Conservation (phyloP, 2,797 vertebrate species). For the Alfaro cultratus region DNA sequence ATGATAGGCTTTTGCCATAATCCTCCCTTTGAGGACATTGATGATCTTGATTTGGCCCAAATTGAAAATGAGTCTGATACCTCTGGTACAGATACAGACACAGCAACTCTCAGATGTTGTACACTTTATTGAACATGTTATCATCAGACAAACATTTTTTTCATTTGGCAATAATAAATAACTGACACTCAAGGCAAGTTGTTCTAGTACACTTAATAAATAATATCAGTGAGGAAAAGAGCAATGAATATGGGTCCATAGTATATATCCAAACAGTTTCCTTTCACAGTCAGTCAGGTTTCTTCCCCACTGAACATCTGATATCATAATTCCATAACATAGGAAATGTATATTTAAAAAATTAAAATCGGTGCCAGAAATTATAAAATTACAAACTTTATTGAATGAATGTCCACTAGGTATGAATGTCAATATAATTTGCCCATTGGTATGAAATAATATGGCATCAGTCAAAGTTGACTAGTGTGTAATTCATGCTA, state of each 20-base stretch:
- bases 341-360: background rate
- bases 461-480: slow-evolving; percentile 16
- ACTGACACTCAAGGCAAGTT: slow-evolving; percentile 32
- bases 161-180: slow-evolving; percentile 47
- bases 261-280: background rate
- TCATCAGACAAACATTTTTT: slow-evolving; percentile 9
- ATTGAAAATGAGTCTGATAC: too few relatives aligned
- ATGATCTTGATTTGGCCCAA: too few relatives aligned
- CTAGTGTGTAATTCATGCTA: slow-evolving; percentile 5
- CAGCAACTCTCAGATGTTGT: slow-evolving; percentile 32
- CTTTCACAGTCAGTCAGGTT: background rate
- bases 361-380: background rate
- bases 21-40: too few relatives aligned
- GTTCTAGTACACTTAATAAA: slow-evolving; percentile 37
- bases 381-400: slow-evolving; percentile 12
- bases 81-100: slow-evolving; percentile 1
- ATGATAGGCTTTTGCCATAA: background rate
- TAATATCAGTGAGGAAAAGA: slow-evolving; percentile 24
- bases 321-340: background rate
- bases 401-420: background rate
- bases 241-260: background rate
- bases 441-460: slow-evolving; percentile 3
- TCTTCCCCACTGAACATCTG: background rate
- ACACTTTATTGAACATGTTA: slow-evolving; percentile 54
- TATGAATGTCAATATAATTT: slow-evolving; percentile 17